Evolutionary conservation across 2,888 invertebrate genomes (phyloP).

Genomic region (Ennomos erosarius): DNA sequence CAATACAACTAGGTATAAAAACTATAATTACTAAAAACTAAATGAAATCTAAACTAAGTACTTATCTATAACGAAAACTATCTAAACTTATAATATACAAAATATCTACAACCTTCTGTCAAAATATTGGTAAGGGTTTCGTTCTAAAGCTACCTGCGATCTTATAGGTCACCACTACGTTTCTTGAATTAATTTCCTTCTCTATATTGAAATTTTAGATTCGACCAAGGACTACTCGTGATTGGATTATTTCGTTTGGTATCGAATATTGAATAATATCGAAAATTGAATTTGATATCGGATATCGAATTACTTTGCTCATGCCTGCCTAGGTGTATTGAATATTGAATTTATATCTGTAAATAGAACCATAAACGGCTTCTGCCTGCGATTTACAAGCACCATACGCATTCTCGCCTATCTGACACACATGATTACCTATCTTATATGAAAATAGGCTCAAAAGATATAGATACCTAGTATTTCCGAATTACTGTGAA

Average conservation of each 20-base stretch:
- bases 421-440: too few species aligned
- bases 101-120: too few species aligned
- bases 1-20: too few species aligned
- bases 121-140: too few species aligned
- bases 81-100: too few species aligned
- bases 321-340: conserved; percentile 21
- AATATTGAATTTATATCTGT: conserved; percentile 23
- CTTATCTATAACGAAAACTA: too few species aligned
- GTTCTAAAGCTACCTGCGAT: neutral
- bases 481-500: too few species aligned
- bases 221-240: conserved; percentile 30
- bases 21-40: too few species aligned
- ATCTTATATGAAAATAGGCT: too few species aligned
- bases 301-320: conserved; percentile 26
- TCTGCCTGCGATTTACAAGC: neutral
- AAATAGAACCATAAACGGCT: conserved; percentile 13
- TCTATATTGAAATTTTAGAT: conserved; percentile 43
- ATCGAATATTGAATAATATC: conserved; percentile 27
- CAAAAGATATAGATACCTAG: too few species aligned
- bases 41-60: too few species aligned
- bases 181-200: conserved; percentile 37
- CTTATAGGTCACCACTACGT: conserved; percentile 17
- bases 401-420: too few species aligned
- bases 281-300: conserved; percentile 29
- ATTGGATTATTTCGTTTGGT: conserved; percentile 35